Evolutionary conservation across 2,797 vertebrate genomes (phyloP).

Genomic region (Dromococcyx pavoninus): DNA sequence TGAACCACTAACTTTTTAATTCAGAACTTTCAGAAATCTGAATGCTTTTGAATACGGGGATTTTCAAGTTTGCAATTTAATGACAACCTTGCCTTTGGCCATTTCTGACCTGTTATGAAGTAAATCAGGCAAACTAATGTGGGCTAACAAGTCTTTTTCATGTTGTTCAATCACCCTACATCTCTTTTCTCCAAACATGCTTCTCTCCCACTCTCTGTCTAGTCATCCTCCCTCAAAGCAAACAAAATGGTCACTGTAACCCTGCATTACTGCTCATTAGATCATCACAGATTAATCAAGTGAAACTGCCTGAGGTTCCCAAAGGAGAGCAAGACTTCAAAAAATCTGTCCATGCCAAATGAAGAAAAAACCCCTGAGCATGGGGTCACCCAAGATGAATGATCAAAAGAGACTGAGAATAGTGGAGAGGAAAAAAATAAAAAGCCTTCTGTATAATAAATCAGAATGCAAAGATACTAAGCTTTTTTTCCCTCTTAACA

Average conservation of each 20-base stretch:
- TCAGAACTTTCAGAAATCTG: constrained; percentile 66
- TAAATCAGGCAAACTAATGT: constrained; percentile 80
- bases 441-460: constrained; percentile 69
- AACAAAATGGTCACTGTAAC: constrained; percentile 80
- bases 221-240: constrained; percentile 75
- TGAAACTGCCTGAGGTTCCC: constrained; percentile 83
- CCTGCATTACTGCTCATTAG: constrained; percentile 81
- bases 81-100: constrained; percentile 69
- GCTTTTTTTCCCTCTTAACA: background rate
- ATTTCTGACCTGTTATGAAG: constrained; percentile 77
- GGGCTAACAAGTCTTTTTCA: constrained; percentile 79
- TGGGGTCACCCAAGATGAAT: constrained; percentile 91
- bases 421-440: constrained; percentile 34
- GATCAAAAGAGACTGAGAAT: constrained; percentile 86
- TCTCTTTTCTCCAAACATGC: constrained; percentile 72
- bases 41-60: constrained; percentile 70
- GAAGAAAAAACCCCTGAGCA: constrained; percentile 84
- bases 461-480: constrained; percentile 65
- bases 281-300: constrained; percentile 84
- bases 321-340: constrained; percentile 84
- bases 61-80: constrained; percentile 77
- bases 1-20: constrained; percentile 63
- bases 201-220: constrained; percentile 75
- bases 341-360: constrained; percentile 88
- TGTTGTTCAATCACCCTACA: constrained; percentile 72